These are phyloP conservation scores for Tetragnatha montana DNA, from an alignment of 2,888 invertebrate species.

Conservation along the genomic window DNA sequence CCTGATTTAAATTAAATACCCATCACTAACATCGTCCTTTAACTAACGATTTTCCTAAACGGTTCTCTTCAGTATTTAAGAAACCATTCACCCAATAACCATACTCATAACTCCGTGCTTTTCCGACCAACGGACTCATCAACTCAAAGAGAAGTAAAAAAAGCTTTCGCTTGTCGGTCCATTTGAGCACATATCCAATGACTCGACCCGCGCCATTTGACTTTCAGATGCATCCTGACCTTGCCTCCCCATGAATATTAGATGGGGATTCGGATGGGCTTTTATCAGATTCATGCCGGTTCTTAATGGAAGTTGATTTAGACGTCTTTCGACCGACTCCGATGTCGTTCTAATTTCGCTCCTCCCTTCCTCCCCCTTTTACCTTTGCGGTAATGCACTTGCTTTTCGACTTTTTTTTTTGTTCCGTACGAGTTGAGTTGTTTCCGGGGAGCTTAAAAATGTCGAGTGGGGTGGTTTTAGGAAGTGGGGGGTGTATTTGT, in stretches of 20 bases:
- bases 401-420: conserved; percentile 8
- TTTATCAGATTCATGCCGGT: conserved; percentile 62
- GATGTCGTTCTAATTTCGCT: conserved; percentile 29
- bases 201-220: neutral
- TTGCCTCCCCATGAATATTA: conserved; percentile 65
- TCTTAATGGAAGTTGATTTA: conserved; percentile 70
- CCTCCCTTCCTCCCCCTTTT: conserved; percentile 11
- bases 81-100: too few species aligned
- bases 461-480: neutral
- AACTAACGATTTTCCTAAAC: too few species aligned
- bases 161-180: neutral
- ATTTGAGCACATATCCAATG: neutral
- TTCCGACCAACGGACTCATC: too few species aligned
- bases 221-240: neutral
- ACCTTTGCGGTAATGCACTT: conserved; percentile 12
- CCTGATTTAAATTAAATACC: too few species aligned
- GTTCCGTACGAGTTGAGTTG: neutral
- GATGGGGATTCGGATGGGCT: conserved; percentile 54
- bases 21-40: too few species aligned
- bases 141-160: too few species aligned
- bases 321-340: conserved; percentile 32
- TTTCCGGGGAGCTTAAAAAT: neutral
- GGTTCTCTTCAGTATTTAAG: too few species aligned
- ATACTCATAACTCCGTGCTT: too few species aligned
- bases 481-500: neutral